These are phyloP conservation scores for Hirtodrosophila confusa DNA, from an alignment of 2,888 invertebrate genomes.

Conservation along the genomic window DNA sequence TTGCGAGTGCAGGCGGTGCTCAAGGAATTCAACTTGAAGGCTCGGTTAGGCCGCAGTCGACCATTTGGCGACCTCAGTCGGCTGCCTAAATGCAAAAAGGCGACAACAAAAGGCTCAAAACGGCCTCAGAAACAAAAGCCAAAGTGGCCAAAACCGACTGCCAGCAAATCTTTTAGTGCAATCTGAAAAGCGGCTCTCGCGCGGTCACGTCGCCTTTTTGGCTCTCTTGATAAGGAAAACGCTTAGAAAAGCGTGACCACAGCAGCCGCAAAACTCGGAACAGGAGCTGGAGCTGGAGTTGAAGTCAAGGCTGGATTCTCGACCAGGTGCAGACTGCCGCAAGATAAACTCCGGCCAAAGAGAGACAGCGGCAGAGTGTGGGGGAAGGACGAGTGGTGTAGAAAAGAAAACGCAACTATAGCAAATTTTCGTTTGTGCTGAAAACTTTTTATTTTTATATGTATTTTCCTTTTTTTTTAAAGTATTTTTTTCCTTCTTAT, in stretches of 20 bases:
- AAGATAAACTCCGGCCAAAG: slow-evolving; percentile 65
- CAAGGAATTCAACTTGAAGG: slow-evolving; percentile 41
- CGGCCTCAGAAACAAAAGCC: slow-evolving; percentile 59
- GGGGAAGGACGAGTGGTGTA: background rate
- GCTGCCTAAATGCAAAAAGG: slow-evolving; percentile 23
- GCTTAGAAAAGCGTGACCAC: slow-evolving; percentile 79
- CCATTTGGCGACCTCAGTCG: slow-evolving; percentile 58
- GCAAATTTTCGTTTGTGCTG: slow-evolving; percentile 67
- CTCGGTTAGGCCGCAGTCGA: slow-evolving; percentile 49
- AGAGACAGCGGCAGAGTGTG: too few relatives aligned
- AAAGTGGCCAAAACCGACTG: slow-evolving; percentile 54
- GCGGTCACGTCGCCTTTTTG: slow-evolving; percentile 64
- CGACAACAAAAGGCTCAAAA: slow-evolving; percentile 41
- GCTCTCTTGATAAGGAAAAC: slow-evolving; percentile 65
- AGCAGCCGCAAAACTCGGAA: slow-evolving; percentile 24
- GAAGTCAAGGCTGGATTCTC: slow-evolving; percentile 31
- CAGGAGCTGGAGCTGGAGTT: slow-evolving; percentile 27
- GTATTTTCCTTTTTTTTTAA: background rate
- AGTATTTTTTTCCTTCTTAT: slow-evolving; percentile 16
- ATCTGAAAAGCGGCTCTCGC: slow-evolving; percentile 67
- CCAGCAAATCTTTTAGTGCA: slow-evolving; percentile 71
- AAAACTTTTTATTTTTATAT: slow-evolving; percentile 41
- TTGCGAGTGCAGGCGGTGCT: slow-evolving; percentile 50
- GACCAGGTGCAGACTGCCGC: slow-evolving; percentile 56
- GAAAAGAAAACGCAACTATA: slow-evolving; percentile 72